These are phyloP conservation scores for Sminthurides aquaticus DNA, from an alignment of 2,888 invertebrate genomes.

Conservation along the genomic window DNA sequence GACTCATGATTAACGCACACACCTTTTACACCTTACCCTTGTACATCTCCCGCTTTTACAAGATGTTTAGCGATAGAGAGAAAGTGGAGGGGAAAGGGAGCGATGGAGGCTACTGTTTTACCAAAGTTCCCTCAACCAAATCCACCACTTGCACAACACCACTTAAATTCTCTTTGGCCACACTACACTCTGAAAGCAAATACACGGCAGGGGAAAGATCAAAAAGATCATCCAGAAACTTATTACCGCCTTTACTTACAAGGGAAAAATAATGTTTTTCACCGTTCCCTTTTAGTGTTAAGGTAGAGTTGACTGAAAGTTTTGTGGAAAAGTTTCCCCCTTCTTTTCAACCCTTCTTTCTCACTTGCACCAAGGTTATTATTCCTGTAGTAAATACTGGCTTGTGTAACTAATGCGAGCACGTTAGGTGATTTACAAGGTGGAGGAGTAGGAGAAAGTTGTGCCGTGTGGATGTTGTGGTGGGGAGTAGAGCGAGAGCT, in stretches of 20 bases:
- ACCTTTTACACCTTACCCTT: neutral
- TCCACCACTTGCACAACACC: neutral
- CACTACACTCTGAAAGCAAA: neutral
- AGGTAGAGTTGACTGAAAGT: neutral
- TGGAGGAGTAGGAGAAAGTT: neutral
- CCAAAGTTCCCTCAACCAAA: neutral
- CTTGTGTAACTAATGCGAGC: neutral
- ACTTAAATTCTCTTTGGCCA: neutral
- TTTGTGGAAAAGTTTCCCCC: no score
- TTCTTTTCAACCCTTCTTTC: no score
- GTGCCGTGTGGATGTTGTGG: neutral
- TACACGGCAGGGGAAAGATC: neutral
- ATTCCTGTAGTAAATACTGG: neutral
- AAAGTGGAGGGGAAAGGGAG: neutral
- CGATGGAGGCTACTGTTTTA: no score
- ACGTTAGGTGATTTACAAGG: neutral
- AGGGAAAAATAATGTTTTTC: neutral
- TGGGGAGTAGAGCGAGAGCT: neutral
- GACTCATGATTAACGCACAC: neutral
- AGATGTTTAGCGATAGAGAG: no score
- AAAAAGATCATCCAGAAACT: neutral
- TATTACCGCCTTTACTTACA: neutral
- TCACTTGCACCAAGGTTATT: no score
- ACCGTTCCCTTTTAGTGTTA: neutral
- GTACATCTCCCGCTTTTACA: neutral